Percentiles rank a stretch among this genome's conserved stretches.
Conservation (phyloP, 2,888 invertebrate genomes). For the Antitype chi region DNA sequence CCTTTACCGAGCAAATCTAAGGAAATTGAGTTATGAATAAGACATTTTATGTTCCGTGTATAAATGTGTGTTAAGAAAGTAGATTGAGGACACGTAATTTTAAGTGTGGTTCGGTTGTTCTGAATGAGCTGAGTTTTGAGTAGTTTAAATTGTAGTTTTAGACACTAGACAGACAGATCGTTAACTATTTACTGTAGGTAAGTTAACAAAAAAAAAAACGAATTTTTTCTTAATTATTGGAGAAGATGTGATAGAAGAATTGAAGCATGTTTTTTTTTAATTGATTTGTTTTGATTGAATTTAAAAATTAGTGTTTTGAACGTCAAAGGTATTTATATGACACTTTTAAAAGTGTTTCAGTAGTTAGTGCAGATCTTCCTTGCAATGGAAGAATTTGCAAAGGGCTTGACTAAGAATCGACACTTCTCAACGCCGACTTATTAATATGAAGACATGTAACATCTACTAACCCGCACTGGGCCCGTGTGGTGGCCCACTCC, state of each 20-base stretch:
- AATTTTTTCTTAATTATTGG: background rate
- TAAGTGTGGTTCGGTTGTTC: constrained; percentile 6
- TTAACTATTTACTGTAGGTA: background rate
- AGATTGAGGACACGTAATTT: constrained; percentile 36
- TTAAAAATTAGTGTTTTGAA: background rate
- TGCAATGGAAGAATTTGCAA: background rate
- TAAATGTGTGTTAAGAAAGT: constrained; percentile 57
- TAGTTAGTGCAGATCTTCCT: background rate
- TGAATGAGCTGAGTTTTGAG: background rate
- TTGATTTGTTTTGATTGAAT: too few relatives aligned
- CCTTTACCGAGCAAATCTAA: constrained; percentile 63
- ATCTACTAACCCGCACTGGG: too few relatives aligned
- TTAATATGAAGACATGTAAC: too few relatives aligned
- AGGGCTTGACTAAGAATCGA: background rate
- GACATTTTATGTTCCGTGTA: constrained; percentile 54
- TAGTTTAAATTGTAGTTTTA: background rate
- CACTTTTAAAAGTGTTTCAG: too few relatives aligned
- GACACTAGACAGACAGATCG: background rate
- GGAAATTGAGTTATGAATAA: constrained; percentile 68
- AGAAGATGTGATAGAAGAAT: background rate
- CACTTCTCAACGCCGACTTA: too few relatives aligned
- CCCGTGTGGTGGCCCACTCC: too few relatives aligned
- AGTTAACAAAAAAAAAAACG: background rate
- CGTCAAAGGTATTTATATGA: background rate
- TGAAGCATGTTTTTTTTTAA: background rate